Conservation (phyloP, 2,888 invertebrate species). For the Sicus ferrugineus region DNA sequence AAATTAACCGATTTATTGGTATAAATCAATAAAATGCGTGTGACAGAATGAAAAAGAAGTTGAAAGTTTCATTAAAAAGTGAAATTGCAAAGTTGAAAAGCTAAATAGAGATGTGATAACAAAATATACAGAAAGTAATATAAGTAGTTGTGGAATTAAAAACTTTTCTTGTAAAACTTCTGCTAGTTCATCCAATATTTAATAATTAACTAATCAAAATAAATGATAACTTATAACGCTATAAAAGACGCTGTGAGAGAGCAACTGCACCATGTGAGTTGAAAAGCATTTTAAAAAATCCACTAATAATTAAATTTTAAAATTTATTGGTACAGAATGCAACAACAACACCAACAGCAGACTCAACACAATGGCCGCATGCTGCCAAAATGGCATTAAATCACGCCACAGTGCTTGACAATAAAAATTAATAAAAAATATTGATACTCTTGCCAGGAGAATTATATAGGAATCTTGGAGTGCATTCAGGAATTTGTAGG, state of each 20-base stretch:
- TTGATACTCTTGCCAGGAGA: slow-evolving; percentile 21
- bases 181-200: background rate
- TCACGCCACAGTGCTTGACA: slow-evolving; percentile 13
- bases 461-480: too few species aligned
- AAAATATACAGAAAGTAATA: background rate
- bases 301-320: slow-evolving; percentile 16
- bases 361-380: slow-evolving; percentile 2
- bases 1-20: slow-evolving; percentile 18
- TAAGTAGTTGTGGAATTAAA: background rate
- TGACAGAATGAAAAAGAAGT: background rate
- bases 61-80: background rate
- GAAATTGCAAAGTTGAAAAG: too few species aligned
- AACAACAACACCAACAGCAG: background rate
- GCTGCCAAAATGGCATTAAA: slow-evolving; percentile 9
- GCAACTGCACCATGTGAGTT: background rate
- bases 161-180: background rate
- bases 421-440: slow-evolving; percentile 8
- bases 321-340: background rate
- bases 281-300: background rate
- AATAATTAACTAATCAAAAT: too few species aligned
- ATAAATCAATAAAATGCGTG: background rate
- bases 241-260: too few species aligned
- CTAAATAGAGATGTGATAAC: too few species aligned
- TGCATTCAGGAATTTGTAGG: too few species aligned
- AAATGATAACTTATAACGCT: too few species aligned